phyloP scores from a whole-genome alignment of 1,140 invertebrate genomes.

The Trichogramma pretiosum region DNA sequence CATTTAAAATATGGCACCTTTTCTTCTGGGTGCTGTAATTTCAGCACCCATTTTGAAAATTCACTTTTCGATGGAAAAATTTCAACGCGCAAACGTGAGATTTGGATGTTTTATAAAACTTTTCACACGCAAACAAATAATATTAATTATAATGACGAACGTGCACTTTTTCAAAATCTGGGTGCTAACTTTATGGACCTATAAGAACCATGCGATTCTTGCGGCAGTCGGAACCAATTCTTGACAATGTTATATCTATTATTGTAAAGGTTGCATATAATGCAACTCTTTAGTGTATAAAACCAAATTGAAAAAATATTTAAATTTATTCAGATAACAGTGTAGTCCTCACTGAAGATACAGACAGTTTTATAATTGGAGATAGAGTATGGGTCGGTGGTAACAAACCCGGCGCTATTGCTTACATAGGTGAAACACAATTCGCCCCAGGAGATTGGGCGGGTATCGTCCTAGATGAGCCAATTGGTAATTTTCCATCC shows the following conservation, averaged over 20 bases:
- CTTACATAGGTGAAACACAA: constrained; percentile 95
- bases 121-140: too few relatives aligned
- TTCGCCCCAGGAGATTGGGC: constrained; percentile 96
- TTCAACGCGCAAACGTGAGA: too few relatives aligned
- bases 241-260: background rate
- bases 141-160: too few relatives aligned
- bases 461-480: constrained; percentile 88
- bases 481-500: constrained; percentile 77
- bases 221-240: background rate
- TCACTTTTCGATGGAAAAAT: too few relatives aligned
- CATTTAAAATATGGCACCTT: too few relatives aligned
- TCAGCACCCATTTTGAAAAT: too few relatives aligned
- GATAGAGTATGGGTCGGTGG: constrained; percentile 93
- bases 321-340: constrained; percentile 59
- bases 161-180: too few relatives aligned
- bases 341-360: constrained; percentile 76
- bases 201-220: background rate
- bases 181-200: too few relatives aligned
- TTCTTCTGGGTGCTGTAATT: too few relatives aligned
- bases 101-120: too few relatives aligned
- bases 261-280: background rate
- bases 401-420: constrained; percentile 87
- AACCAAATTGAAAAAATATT: too few relatives aligned
- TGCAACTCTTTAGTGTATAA: background rate
- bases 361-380: constrained; percentile 92